Evolutionary conservation across 1,140 invertebrate genomes (phyloP), one percentile per base, ranked within the genome.

Genomic region (Ceratina australensis): DNA sequence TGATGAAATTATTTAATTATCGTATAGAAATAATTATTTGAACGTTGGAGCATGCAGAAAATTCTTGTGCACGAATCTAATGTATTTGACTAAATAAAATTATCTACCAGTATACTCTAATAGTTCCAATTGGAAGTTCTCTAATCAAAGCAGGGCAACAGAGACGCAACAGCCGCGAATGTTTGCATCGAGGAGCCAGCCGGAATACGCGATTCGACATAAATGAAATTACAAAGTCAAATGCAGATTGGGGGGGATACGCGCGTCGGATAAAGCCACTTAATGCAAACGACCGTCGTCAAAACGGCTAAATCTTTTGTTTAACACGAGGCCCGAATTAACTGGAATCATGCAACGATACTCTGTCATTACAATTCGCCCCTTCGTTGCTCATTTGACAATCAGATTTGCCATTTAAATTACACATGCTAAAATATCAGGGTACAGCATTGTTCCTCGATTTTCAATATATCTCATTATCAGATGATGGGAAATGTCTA

Each of bases 181-280:
- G 68, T 71, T 71, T 59, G 54, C 54, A 16, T 42, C 28, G n/a
- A 28, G n/a, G 15, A 42, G 26, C 28, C 42, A 50, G 26, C 28
- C 66, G 57, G 67, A 49, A 59, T 77, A 71, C 74, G 33, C 54
- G 66, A 60, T 50, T 26, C 66, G 57, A 28, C 66, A 71, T 77
- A 77, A 77, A 77, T 77, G 74, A 77, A 77, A 77, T 77, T 77
- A 77, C 74, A 77, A 77, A 77, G 74, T 77, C 74, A 77, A 77
- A 77, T 77, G 57, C 26, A 77, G 74, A 77, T 61, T 18, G 33
- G 18, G 33, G 18, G 42, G 59, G 33, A 28, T 12, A 20, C 22
- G 66, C 3, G 59, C 66, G 56, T 49, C 65, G 47, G 66, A 77
- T 61, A 52, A 54, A 54, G 74, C 65, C 74, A 71, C 74, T 77